Evolutionary conservation across 1,140 invertebrate genomes (phyloP), one percentile per base, ranked within the genome.

Genomic region (Leptonema lineaticorne): DNA sequence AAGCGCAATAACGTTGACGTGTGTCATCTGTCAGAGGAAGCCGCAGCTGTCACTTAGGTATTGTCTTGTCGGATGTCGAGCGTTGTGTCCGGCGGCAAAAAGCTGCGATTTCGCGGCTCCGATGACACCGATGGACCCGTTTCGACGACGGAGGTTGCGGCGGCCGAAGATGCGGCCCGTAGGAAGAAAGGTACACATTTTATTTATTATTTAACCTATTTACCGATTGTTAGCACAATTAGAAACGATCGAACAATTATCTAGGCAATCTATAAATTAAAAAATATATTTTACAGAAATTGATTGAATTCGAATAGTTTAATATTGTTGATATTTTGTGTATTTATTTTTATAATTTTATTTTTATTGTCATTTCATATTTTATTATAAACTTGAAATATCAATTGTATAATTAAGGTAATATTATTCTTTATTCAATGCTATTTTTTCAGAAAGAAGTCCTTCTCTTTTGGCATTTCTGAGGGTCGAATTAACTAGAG

Each of bases 401-500:
- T n/a, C n/a, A 33, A 11, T 33, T 33, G 29, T 5, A 33, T 33
- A 33, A 33, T 33, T 33, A 33, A 6, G 29, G 5, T 33, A 60
- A 37, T 37, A 16, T 33, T 18, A 14, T 48, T 59, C 59, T 48
- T 50, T 26, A 16, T 66, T 56, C 68, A 68, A 9, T 45, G 16
- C 14, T 2, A 20, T 14, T 73, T 77, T 77, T 33, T 72, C 67
- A 72, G 82, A 81, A 18, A 82, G 79, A 73, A 76, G 75, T 45
- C 79, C 83, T 6, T 90, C 89, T 2, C 78, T 92, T 41, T 82
- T 86, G 64, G 83, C 89, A 63, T 97, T 96, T 81, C 81, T 97
- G 41, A 87, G 88, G 75, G 88, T 92, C 30, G 96, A 98, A 82
- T 81, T 98, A 71, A 95, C 93, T 3, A 85, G 95, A 74, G 92